Evolutionary conservation across 1,140 invertebrate genomes (phyloP).

Genomic region (Coelopa frigida): DNA sequence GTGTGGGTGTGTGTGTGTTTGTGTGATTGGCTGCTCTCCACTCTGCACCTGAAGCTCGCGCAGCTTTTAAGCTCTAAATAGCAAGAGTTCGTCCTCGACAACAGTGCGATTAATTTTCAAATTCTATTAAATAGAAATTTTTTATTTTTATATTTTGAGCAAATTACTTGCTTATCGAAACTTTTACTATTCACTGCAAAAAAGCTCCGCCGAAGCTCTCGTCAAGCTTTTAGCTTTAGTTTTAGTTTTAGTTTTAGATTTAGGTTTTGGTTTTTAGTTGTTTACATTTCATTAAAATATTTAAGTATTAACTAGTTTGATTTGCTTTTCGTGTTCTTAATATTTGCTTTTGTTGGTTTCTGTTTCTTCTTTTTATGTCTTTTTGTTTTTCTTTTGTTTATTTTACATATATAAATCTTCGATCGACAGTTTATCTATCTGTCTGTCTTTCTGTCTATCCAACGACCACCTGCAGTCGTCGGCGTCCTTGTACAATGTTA

Average conservation of each 20-base stretch:
- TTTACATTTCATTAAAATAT: background rate
- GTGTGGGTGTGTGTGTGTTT: background rate
- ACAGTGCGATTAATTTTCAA: too few species aligned
- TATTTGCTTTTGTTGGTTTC: background rate
- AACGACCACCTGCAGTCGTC: slow-evolving; percentile 6
- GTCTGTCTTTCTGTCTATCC: background rate
- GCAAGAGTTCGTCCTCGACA: too few species aligned
- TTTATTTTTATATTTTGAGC: slow-evolving; percentile 1
- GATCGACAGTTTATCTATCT: slow-evolving; percentile 5
- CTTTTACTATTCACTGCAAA: slow-evolving; percentile 6
- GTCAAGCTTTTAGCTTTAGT: slow-evolving; percentile 7
- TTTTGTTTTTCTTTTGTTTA: slow-evolving; percentile 2
- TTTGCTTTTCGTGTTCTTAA: slow-evolving; percentile 7
- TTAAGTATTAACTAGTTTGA: slow-evolving; percentile 7
- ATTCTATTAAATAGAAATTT: too few species aligned
- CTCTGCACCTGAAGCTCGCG: background rate
- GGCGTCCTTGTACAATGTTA: slow-evolving; percentile 11
- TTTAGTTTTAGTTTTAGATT: slow-evolving; percentile 21
- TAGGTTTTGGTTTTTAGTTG: slow-evolving; percentile 10
- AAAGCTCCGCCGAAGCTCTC: too few species aligned
- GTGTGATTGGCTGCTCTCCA: background rate
- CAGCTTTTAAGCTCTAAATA: slow-evolving; percentile 6
- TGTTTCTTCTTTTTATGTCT: slow-evolving; percentile 5
- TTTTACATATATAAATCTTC: slow-evolving; percentile 5
- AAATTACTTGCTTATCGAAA: background rate